Conservation (phyloP, 2,113 vertebrate species). For the Marmota flaviventris region DNA sequence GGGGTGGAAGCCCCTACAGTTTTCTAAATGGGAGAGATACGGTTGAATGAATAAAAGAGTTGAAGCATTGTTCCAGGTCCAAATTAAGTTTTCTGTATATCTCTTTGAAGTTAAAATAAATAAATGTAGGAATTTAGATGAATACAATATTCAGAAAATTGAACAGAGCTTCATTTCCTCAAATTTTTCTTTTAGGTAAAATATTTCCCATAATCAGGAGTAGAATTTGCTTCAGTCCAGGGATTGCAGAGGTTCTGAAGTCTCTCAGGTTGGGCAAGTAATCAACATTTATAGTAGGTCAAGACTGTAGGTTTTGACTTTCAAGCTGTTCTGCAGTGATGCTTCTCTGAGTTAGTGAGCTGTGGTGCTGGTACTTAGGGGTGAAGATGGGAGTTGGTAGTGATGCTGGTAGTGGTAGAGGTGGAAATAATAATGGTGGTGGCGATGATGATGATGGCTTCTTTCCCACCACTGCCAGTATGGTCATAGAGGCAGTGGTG, state of each 20-base stretch:
- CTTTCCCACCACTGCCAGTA: no score
- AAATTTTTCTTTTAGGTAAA: background rate
- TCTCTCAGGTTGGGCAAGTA: background rate
- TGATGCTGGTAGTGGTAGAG: background rate
- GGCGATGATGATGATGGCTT: background rate
- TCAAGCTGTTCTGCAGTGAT: background rate
- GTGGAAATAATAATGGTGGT: background rate
- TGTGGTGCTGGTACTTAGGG: background rate
- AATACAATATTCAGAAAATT: background rate
- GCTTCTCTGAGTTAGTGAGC: background rate
- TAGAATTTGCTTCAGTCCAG: background rate
- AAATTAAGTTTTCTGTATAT: background rate
- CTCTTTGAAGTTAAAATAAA: slow-evolving; percentile 24
- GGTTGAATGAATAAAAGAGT: background rate
- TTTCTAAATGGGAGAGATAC: slow-evolving; percentile 12
- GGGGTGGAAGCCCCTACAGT: background rate
- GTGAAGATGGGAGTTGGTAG: background rate
- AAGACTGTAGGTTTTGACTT: background rate
- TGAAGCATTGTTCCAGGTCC: background rate
- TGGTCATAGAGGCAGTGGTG: background rate
- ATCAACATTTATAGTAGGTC: background rate
- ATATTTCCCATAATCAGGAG: background rate
- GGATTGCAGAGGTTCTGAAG: background rate
- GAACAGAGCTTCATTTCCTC: background rate
- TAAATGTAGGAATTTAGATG: background rate